A percentile compares a stretch with the other conserved stretches of the same genome.
Evolutionary conservation across 64 coral and sea anemone species (phyloP).

Genomic region (Catalaphyllia jardinei): DNA sequence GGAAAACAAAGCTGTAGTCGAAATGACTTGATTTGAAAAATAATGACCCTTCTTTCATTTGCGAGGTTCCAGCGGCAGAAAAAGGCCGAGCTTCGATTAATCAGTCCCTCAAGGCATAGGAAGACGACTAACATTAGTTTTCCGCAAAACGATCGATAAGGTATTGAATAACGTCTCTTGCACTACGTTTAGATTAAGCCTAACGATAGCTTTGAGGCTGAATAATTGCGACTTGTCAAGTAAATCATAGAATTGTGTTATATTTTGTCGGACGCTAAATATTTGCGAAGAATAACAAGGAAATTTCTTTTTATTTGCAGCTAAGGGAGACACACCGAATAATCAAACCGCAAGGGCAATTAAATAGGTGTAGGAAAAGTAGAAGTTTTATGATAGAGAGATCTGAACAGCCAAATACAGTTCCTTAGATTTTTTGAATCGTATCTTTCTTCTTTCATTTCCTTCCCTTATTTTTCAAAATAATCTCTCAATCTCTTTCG

Average conservation of each 20-base stretch:
- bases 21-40: conserved; percentile 1
- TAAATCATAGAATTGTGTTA: neutral
- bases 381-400: too few relatives aligned
- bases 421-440: neutral
- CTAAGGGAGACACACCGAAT: too few relatives aligned
- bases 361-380: too few relatives aligned
- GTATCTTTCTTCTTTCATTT: neutral
- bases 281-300: neutral
- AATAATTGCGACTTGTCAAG: neutral
- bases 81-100: neutral
- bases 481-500: neutral
- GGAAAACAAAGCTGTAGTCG: neutral
- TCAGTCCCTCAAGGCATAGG: neutral
- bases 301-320: neutral
- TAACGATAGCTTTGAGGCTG: neutral
- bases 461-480: neutral
- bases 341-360: too few relatives aligned
- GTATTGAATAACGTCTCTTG: neutral
- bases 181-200: neutral
- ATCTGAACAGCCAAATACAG: too few relatives aligned
- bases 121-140: neutral
- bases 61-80: neutral
- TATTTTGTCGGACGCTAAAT: neutral
- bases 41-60: neutral
- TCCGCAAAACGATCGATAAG: neutral